Conservation (phyloP, 2,888 invertebrate species). For the Tiphia femorata region DNA sequence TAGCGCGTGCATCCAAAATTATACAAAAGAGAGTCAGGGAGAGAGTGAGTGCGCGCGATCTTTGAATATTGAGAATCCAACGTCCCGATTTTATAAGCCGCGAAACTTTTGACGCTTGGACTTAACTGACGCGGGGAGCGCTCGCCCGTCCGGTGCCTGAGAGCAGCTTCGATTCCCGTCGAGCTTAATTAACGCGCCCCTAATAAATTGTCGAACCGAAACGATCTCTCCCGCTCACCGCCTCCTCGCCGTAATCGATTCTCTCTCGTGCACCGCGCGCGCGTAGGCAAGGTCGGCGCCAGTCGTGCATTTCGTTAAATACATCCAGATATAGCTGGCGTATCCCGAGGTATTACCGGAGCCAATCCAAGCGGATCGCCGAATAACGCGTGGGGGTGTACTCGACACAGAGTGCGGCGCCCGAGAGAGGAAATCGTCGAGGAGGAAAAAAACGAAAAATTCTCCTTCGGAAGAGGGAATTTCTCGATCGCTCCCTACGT, state of each 20-base stretch:
- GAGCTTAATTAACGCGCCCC: conserved; percentile 24
- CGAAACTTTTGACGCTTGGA: too few species aligned
- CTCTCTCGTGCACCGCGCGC: too few species aligned
- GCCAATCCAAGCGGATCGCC: too few species aligned
- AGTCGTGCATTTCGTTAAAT: not conserved
- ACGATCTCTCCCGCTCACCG: conserved; percentile 6
- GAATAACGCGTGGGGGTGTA: too few species aligned
- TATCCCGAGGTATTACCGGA: too few species aligned
- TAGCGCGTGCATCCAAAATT: too few species aligned
- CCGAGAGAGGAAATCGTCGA: too few species aligned
- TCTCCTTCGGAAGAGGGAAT: too few species aligned
- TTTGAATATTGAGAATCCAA: not conserved
- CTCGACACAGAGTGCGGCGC: too few species aligned
- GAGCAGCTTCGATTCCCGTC: not conserved
- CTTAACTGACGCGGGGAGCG: not conserved
- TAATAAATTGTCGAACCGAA: conserved; percentile 21
- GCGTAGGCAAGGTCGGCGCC: not conserved
- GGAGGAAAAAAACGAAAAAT: too few species aligned
- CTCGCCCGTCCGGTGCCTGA: not conserved
- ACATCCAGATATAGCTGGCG: not conserved
- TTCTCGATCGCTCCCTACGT: too few species aligned
- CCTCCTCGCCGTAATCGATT: conserved; percentile 18
- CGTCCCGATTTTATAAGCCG: not conserved
- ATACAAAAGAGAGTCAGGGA: too few species aligned
- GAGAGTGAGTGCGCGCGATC: not conserved